phyloP scores from a whole-genome alignment of 2,888 invertebrate species.

The Platycheirus rosarum region DNA sequence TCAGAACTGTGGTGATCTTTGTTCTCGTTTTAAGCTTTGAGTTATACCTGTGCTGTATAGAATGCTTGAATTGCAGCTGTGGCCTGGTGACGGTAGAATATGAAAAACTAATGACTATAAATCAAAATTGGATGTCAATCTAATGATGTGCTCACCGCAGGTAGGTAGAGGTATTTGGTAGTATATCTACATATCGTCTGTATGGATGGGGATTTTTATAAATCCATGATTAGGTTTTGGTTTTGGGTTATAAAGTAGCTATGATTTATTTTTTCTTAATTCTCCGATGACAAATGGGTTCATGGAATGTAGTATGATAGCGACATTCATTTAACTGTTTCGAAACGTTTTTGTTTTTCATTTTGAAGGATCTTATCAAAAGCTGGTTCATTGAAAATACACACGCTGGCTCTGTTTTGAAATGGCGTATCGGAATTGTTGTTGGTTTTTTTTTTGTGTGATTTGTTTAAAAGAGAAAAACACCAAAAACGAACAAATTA shows the following conservation, averaged over 20 bases:
- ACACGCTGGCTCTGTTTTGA: too few species aligned
- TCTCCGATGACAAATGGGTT: constrained; percentile 61
- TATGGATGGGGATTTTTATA: not conserved
- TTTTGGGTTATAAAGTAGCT: constrained; percentile 35
- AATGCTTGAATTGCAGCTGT: constrained; percentile 15
- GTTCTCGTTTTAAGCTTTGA: constrained; percentile 61
- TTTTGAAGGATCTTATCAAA: too few species aligned
- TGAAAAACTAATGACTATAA: constrained; percentile 55
- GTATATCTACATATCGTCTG: not conserved
- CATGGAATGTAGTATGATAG: too few species aligned
- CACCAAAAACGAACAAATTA: too few species aligned
- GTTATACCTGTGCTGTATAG: constrained; percentile 9
- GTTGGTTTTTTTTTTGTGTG: too few species aligned
- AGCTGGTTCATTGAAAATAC: too few species aligned
- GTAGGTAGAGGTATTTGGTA: too few species aligned
- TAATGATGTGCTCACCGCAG: constrained; percentile 2
- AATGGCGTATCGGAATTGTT: too few species aligned
- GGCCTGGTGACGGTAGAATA: constrained; percentile 14
- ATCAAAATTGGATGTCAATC: constrained; percentile 66
- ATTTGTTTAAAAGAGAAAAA: too few species aligned
- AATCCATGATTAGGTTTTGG: constrained; percentile 24
- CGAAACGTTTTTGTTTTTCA: too few species aligned
- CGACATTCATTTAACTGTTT: too few species aligned
- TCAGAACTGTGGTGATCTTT: constrained; percentile 65
- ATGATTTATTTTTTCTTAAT: constrained; percentile 13